Percentiles rank a stretch among this genome's conserved stretches.
Conservation (phyloP, 2,797 vertebrate species). For the Allobates femoralis region DNA sequence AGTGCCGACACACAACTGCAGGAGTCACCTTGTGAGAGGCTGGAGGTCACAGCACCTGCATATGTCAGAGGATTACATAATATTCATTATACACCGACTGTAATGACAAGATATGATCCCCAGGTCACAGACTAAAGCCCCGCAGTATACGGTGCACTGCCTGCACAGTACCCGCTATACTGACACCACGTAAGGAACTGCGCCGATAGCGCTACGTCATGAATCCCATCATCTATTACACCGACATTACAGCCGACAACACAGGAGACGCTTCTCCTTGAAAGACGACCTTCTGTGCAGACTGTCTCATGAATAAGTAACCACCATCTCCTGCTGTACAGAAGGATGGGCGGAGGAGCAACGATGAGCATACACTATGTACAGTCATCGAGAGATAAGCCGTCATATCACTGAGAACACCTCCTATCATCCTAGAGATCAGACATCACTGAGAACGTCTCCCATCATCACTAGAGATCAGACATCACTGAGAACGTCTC, state of each 20-base stretch:
- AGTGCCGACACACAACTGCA: neutral
- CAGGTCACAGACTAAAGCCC: too few relatives aligned
- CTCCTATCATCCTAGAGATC: neutral
- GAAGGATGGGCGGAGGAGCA: neutral
- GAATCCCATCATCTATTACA: too few relatives aligned
- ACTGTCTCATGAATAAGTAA: neutral
- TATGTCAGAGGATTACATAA: neutral
- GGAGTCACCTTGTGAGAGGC: slow-evolving; percentile 28
- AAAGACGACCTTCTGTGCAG: neutral
- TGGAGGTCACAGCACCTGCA: slow-evolving; percentile 29
- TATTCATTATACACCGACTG: neutral
- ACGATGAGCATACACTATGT: neutral
- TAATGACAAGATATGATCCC: neutral
- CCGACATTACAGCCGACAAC: too few relatives aligned
- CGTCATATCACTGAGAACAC: neutral
- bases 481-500: neutral
- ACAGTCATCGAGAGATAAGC: neutral
- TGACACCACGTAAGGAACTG: too few relatives aligned
- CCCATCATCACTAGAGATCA: neutral
- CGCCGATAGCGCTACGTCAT: too few relatives aligned
- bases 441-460: neutral
- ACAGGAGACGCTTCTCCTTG: neutral
- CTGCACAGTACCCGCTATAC: neutral
- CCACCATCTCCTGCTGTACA: neutral
- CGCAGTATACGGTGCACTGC: neutral